phyloP scores from a whole-genome alignment of 2,113 vertebrate species.

The Ifrita kowaldi region DNA sequence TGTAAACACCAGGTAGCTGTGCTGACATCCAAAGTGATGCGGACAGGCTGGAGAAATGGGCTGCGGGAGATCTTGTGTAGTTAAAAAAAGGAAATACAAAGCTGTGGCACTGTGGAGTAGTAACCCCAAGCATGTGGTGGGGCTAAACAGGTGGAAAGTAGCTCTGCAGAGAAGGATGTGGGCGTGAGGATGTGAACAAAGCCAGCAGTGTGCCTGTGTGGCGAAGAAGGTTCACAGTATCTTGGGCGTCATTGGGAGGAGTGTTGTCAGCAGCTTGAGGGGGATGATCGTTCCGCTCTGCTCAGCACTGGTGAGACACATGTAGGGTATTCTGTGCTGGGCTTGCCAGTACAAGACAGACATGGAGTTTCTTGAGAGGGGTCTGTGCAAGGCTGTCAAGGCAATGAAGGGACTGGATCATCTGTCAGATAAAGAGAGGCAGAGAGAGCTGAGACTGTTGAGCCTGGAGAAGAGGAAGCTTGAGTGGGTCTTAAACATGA shows the following conservation, averaged over 20 bases:
- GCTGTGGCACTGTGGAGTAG: background rate
- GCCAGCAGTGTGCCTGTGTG: background rate
- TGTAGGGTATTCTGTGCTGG: background rate
- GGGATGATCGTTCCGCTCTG: background rate
- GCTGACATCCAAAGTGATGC: background rate
- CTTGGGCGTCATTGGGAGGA: background rate
- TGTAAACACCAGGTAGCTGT: background rate
- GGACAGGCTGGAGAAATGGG: background rate
- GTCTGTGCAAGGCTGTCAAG: too few relatives aligned
- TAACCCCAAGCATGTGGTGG: background rate
- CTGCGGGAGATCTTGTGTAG: accelerated
- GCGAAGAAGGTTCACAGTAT: accelerated
- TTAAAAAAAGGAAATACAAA: background rate
- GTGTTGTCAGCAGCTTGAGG: background rate
- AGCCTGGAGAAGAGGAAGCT: background rate
- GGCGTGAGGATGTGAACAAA: accelerated
- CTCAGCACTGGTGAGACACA: background rate
- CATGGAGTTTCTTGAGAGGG: accelerated
- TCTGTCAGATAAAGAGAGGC: background rate
- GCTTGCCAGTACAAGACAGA: accelerated
- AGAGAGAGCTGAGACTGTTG: background rate
- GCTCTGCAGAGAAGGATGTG: background rate
- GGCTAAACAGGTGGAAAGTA: background rate
- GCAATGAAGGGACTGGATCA: background rate
- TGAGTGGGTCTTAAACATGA: background rate